phyloP scores from a whole-genome alignment of 92 coral and sea anemone genomes.

The Desmophyllum pertusum region DNA sequence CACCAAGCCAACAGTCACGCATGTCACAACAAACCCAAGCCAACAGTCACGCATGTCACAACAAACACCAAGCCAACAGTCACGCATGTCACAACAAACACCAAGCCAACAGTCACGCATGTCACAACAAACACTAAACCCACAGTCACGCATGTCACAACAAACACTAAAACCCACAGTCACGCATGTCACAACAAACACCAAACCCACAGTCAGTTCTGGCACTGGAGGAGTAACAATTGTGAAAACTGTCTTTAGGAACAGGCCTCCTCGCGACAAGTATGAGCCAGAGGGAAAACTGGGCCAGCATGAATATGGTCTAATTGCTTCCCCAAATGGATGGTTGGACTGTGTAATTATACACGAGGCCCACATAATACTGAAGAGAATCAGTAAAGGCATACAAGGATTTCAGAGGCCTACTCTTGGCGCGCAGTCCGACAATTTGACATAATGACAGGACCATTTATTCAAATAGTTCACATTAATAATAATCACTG shows the following conservation, averaged over 20 bases:
- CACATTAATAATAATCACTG: constrained; percentile 59
- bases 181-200: background rate
- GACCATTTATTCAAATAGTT: constrained; percentile 62
- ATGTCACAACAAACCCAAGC: constrained; percentile 18
- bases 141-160: constrained; percentile 21
- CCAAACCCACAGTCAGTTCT: constrained; percentile 29
- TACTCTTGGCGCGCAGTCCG: constrained; percentile 58
- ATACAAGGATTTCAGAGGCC: constrained; percentile 71
- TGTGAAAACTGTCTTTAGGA: constrained; percentile 3
- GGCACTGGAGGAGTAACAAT: constrained; percentile 15
- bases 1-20: constrained; percentile 18
- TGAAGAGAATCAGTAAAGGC: constrained; percentile 31
- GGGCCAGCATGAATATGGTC: constrained; percentile 50
- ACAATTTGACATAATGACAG: constrained; percentile 64
- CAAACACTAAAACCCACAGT: constrained; percentile 13
- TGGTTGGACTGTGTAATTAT: constrained; percentile 70
- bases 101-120: constrained; percentile 17
- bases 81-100: background rate
- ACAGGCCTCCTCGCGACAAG: background rate
- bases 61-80: background rate
- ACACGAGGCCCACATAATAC: constrained; percentile 54
- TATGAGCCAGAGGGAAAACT: constrained; percentile 16
- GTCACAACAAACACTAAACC: constrained; percentile 26
- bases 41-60: background rate
- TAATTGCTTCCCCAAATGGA: constrained; percentile 48